These are phyloP conservation scores for Pelobates cultripes DNA, from an alignment of 2,797 vertebrate species.

Conservation along the genomic window DNA sequence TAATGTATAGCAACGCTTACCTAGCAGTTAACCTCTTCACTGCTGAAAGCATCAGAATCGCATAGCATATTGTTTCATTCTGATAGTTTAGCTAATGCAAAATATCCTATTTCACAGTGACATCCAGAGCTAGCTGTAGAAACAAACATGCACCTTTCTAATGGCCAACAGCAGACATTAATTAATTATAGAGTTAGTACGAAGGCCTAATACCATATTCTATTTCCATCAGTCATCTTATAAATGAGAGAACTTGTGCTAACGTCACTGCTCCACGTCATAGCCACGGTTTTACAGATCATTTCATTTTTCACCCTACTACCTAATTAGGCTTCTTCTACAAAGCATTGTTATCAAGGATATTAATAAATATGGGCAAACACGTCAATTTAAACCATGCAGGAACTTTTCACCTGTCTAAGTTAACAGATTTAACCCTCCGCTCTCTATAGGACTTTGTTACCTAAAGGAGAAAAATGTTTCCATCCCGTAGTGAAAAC, in stretches of 20 bases:
- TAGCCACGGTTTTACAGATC: too few relatives aligned
- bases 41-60: background rate
- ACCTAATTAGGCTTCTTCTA: background rate
- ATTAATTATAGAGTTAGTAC: background rate
- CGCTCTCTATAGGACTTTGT: too few relatives aligned
- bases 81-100: background rate
- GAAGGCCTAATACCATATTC: background rate
- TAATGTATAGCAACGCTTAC: background rate
- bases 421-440: too few relatives aligned
- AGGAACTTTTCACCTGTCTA: too few relatives aligned
- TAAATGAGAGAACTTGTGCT: background rate
- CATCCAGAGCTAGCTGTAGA: background rate
- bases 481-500: too few relatives aligned
- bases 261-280: background rate
- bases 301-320: too few relatives aligned
- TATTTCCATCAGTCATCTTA: constrained; percentile 8
- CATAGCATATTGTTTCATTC: background rate
- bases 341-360: background rate
- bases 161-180: constrained; percentile 3
- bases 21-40: background rate
- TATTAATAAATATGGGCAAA: background rate
- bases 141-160: constrained; percentile 6
- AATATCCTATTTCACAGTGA: constrained; percentile 18
- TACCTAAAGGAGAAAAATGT: too few relatives aligned
- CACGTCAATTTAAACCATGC: too few relatives aligned